These are phyloP conservation scores for Odocoileus virginianus DNA, from an alignment of 2,113 vertebrate species.

Conservation along the genomic window DNA sequence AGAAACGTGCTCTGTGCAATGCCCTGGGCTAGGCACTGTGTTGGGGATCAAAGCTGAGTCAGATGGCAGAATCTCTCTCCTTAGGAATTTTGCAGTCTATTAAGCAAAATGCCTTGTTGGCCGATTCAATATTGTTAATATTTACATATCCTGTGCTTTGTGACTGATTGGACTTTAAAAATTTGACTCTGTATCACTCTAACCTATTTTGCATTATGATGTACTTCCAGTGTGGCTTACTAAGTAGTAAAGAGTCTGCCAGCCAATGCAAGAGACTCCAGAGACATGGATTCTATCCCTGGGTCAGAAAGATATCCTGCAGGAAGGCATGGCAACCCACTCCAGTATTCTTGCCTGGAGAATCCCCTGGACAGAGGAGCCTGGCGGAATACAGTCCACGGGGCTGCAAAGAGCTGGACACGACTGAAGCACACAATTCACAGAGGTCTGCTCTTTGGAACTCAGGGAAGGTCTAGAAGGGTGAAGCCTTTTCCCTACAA, in stretches of 20 bases:
- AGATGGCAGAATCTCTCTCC: not conserved
- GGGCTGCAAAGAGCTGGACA: not conserved
- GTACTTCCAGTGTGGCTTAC: not conserved
- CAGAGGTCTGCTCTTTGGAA: not conserved
- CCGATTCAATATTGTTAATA: not conserved
- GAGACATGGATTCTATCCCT: not conserved
- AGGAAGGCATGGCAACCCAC: not conserved
- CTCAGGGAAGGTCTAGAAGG: not conserved
- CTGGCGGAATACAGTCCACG: not conserved
- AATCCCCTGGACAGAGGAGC: not conserved
- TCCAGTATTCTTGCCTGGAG: not conserved
- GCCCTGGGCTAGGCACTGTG: not conserved
- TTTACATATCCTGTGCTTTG: not conserved
- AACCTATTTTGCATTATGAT: not conserved
- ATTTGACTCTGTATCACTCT: not conserved
- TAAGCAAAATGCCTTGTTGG: not conserved
- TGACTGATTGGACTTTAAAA: not conserved
- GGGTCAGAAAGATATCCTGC: not conserved
- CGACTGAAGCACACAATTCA: not conserved
- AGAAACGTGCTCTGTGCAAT: not conserved
- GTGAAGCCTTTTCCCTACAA: not conserved
- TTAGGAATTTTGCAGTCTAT: not conserved
- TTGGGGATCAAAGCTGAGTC: not conserved
- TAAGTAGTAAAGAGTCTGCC: not conserved
- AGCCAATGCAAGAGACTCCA: not conserved